These are phyloP conservation scores for Sarcophaga caerulescens DNA, from an alignment of 2,888 invertebrate species.

Conservation along the genomic window DNA sequence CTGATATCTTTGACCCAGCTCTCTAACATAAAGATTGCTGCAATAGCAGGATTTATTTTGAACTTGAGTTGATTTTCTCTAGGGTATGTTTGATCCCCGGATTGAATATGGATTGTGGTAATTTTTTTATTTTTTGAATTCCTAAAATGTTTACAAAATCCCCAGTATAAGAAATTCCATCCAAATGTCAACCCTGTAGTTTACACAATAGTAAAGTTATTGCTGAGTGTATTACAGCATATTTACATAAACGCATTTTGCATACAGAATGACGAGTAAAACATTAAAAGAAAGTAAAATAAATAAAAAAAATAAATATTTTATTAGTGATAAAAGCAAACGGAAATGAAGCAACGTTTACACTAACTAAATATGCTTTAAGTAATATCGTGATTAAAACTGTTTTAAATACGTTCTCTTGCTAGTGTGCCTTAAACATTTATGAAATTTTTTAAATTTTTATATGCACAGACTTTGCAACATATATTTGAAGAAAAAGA, in stretches of 20 bases:
- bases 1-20: too few species aligned
- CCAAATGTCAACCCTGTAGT: neutral
- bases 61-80: too few species aligned
- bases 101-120: too few species aligned
- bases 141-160: too few species aligned
- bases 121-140: too few species aligned
- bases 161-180: neutral
- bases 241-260: slow-evolving; percentile 55
- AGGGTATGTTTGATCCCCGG: too few species aligned
- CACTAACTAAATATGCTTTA: neutral
- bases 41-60: too few species aligned
- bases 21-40: too few species aligned
- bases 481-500: neutral
- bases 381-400: neutral
- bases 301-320: slow-evolving; percentile 26
- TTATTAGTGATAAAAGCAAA: slow-evolving; percentile 14
- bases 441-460: neutral
- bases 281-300: neutral
- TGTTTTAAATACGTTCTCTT: neutral
- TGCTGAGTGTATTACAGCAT: slow-evolving; percentile 32
- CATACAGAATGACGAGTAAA: slow-evolving; percentile 26
- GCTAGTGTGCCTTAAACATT: neutral
- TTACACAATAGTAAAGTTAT: neutral
- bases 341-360: neutral
- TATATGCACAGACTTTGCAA: neutral